These are phyloP conservation scores for Chlorops oryzae DNA, from an alignment of 1,140 invertebrate species.

Conservation along the genomic window DNA sequence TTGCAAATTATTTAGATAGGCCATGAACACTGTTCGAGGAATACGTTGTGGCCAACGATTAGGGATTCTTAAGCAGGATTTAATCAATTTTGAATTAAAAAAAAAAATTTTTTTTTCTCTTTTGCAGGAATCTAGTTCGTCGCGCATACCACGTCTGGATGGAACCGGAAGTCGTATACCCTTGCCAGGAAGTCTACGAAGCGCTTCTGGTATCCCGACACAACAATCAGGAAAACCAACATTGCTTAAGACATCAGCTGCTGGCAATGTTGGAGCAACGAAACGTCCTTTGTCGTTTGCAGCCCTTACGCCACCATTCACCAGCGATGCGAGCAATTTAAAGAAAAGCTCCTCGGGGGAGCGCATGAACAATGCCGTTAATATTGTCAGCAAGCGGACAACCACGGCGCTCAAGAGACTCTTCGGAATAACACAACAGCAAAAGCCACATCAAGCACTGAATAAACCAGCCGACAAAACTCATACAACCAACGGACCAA, in stretches of 20 bases:
- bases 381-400: constrained; percentile 23
- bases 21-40: too few relatives aligned
- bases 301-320: constrained; percentile 7
- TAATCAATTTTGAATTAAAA: too few relatives aligned
- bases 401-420: constrained; percentile 15
- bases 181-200: constrained; percentile 26
- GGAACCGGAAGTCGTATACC: constrained; percentile 37
- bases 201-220: constrained; percentile 12
- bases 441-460: constrained; percentile 9
- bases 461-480: too few relatives aligned
- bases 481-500: constrained; percentile 13
- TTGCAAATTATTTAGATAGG: too few relatives aligned
- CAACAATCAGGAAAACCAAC: constrained; percentile 35
- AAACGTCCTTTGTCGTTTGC: constrained; percentile 10
- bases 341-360: constrained; percentile 40
- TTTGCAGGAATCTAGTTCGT: constrained; percentile 34
- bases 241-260: neutral
- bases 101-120: constrained; percentile 6
- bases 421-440: constrained; percentile 16
- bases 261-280: neutral
- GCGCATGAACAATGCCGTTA: constrained; percentile 31
- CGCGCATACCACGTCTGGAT: constrained; percentile 40
- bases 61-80: too few relatives aligned
- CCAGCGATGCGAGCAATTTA: constrained; percentile 15
- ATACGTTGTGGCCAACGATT: too few relatives aligned